phyloP scores from a whole-genome alignment of 2,113 vertebrate species.

The Cynopterus brachyotis region DNA sequence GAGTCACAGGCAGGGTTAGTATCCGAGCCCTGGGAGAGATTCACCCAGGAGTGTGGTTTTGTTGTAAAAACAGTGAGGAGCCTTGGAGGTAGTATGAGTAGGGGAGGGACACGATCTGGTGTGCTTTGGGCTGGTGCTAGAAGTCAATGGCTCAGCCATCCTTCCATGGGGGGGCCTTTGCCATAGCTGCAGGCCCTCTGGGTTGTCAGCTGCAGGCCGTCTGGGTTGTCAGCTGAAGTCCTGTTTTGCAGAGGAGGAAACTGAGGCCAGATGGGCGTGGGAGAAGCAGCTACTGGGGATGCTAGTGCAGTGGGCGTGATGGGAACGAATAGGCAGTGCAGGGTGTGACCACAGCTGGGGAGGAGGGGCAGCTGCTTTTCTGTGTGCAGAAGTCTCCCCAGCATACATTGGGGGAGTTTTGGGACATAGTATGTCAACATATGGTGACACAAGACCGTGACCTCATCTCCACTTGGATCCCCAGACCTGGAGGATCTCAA shows the following conservation, averaged over 20 bases:
- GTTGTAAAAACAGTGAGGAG: background rate
- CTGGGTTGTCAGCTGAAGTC: background rate
- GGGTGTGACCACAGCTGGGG: background rate
- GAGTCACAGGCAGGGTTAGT: background rate
- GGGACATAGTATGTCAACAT: background rate
- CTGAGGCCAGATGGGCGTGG: background rate
- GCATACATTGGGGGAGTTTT: fast-evolving
- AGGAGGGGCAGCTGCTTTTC: background rate
- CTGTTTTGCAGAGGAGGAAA: background rate
- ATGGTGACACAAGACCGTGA: background rate
- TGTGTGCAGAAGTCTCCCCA: background rate
- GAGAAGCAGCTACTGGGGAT: background rate
- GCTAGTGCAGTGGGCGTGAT: background rate
- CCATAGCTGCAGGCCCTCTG: background rate
- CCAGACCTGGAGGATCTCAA: background rate
- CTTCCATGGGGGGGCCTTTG: background rate
- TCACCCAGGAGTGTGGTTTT: background rate
- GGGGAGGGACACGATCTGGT: background rate
- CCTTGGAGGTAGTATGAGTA: background rate
- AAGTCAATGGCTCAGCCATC: background rate
- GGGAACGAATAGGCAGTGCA: background rate
- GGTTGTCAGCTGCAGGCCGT: background rate
- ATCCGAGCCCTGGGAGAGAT: background rate
- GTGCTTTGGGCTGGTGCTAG: background rate
- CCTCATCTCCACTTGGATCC: background rate